Conservation (phyloP, 2,888 invertebrate species). For the Cantharis flavilabris region DNA sequence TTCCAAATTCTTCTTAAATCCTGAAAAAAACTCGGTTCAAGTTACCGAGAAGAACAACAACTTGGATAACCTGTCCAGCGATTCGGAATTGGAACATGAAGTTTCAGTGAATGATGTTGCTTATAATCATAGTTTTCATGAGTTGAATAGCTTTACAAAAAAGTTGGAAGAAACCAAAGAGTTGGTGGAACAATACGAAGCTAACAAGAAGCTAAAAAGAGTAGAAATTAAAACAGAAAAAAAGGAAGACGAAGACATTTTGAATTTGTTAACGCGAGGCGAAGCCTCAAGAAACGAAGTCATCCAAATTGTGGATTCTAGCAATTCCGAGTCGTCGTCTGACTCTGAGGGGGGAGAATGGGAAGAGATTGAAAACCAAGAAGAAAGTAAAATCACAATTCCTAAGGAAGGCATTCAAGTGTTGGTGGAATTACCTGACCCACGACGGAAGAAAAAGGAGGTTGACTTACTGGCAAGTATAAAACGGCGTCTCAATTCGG, state of each 20-base stretch:
- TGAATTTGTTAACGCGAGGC: slow-evolving; percentile 68
- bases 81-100: slow-evolving; percentile 39
- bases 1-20: slow-evolving; percentile 58
- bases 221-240: slow-evolving; percentile 11
- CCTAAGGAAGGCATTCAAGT: slow-evolving; percentile 78
- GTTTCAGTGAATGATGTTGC: neutral
- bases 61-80: slow-evolving; percentile 49
- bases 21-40: slow-evolving; percentile 37
- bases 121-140: slow-evolving; percentile 56
- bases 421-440: slow-evolving; percentile 67
- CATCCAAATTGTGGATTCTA: slow-evolving; percentile 39
- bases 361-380: slow-evolving; percentile 71
- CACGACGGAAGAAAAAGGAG: slow-evolving; percentile 61
- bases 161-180: slow-evolving; percentile 66
- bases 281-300: slow-evolving; percentile 54
- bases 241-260: slow-evolving; percentile 57
- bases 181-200: slow-evolving; percentile 59
- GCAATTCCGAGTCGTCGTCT: slow-evolving; percentile 53
- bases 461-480: slow-evolving; percentile 76
- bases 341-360: slow-evolving; percentile 73
- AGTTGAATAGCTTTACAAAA: slow-evolving; percentile 63
- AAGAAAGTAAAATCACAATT: slow-evolving; percentile 56
- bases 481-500: slow-evolving; percentile 76
- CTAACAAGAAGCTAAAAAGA: slow-evolving; percentile 38
- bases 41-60: slow-evolving; percentile 50